Base-by-base conservation (phyloP, 2,888 invertebrate genomes). In the Chrysolina oricalcia region DNA sequence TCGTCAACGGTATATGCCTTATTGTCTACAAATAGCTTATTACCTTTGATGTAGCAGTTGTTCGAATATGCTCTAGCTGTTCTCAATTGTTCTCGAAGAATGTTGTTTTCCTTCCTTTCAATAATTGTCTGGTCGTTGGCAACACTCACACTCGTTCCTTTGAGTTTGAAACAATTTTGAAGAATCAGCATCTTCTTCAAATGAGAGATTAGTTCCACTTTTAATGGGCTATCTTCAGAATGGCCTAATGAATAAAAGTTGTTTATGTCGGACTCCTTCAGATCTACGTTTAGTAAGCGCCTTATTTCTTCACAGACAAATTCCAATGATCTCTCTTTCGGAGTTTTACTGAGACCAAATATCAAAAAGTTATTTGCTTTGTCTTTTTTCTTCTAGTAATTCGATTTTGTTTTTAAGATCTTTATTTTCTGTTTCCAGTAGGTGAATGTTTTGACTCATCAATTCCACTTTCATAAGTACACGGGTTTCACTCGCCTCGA, bases 261-360 rank as follows among this genome's bases (percentile, higher is more conserved):
- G 27, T 62, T 62, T 62, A 62, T 62, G 62, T 62, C 15, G 62
- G 62, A 27, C n/a, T 62, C 62, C n/a, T 62, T 27, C 21, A 62
- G 19, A n/a, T 50, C 48, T 50, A 50, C 48, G 19, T 50, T 50
- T 17, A 50, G 48, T 50, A 19, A 9, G 19, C 48, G 0, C 48
- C n/a, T 50, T 50, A 50, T 50, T 50, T 19, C 48, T 19, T 50
- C 48, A 19, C 19, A 50, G 0, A 50, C 19, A 50, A 50, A 50
- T 50, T 50, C 48, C 19, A 17, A 17, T 50, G 48, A 50, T 50
- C 19, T 50, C 17, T 50, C 19, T 50, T 50, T 50, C 48, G 19
- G 48, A 50, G 48, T 50, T 50, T 50, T 50, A 50, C n/a, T 50
- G 8, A 50, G 19, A 50, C 15, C n/a, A n/a, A n/a, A n/a, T n/a